Base-by-base conservation (phyloP, 2,113 vertebrate species). In the Oryzias javanicus region DNA sequence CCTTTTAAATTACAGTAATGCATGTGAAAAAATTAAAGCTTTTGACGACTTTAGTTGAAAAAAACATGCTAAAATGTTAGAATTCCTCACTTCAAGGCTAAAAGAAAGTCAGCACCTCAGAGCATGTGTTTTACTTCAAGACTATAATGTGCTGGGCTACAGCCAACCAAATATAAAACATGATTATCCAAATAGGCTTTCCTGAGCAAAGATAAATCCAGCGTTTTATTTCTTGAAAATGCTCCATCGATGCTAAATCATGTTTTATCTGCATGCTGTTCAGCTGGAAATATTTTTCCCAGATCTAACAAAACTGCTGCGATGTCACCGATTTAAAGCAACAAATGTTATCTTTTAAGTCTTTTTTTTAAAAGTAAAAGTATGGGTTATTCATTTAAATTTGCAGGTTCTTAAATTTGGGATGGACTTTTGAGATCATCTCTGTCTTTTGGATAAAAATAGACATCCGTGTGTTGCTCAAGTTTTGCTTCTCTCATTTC, bases 71-170 rank as follows among this genome's bases (percentile, higher is more conserved):
- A n/a, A 47, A 47, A 47, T 22, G 29, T 53, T 25, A n/a, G 14
- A 18, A 0, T 17, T 20, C 2, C 57, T 20, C 15, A 44, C 46
- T 53, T 16, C 29, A 3, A 57, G 20, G 49, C 25, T 35, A 42
- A 48, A 54, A 42, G 20, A 41, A 49, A 42, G 50, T 41, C 60
- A 56, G 20, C 58, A 47, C 63, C 60, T 52, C 44, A 40, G 4
- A 64, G 18, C 60, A 72, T 49, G 42, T 76, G 67, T 67, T 81
- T 79, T 18, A 55, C 72, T 67, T 78, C 47, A 64, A 47, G 55
- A 55, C 15, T 44, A 22, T 22, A 64, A 8, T 4, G 22, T 24
- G 25, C 40, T 75, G 64, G 70, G 62, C 4, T 1, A 18, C 1
- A 65, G 45, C 51, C 70, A 72, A 60, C 50, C 16, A 51, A 69